phyloP scores from a whole-genome alignment of 2,797 vertebrate genomes.

The Tiaroga cobitis region DNA sequence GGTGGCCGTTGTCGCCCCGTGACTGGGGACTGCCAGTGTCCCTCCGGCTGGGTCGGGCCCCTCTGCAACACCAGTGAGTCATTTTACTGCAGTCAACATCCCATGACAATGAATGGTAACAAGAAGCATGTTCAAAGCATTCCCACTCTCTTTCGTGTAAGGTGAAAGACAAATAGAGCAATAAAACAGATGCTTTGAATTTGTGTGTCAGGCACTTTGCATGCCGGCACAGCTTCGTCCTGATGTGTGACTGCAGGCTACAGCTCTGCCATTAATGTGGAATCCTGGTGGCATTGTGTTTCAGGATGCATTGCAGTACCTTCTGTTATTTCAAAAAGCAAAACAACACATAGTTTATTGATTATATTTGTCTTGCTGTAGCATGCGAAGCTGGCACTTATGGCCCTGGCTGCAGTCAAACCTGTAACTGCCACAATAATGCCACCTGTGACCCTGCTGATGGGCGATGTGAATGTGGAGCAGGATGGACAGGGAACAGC shows the following conservation, averaged over 20 bases:
- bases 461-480: constrained; percentile 76
- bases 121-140: constrained; percentile 10
- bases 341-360: neutral
- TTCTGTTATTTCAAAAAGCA: neutral
- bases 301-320: neutral
- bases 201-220: constrained; percentile 20
- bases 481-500: constrained; percentile 79
- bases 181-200: constrained; percentile 50
- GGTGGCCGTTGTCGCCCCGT: constrained; percentile 74
- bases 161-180: constrained; percentile 17
- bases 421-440: constrained; percentile 77
- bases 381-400: constrained; percentile 75
- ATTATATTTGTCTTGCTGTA: constrained; percentile 57
- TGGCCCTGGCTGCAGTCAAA: constrained; percentile 77
- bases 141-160: constrained; percentile 2
- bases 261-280: constrained; percentile 43
- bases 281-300: constrained; percentile 33
- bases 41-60: constrained; percentile 74
- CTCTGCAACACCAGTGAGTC: constrained; percentile 75
- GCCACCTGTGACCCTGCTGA: constrained; percentile 76
- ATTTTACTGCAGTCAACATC: neutral
- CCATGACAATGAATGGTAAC: constrained; percentile 29
- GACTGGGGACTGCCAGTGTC: constrained; percentile 76
- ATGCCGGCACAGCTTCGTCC: neutral
- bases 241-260: constrained; percentile 6